A percentile compares a stretch with the other conserved stretches of the same genome.
These are phyloP conservation scores for Alcis repandata DNA, from an alignment of 2,888 invertebrate species.

Conservation along the genomic window DNA sequence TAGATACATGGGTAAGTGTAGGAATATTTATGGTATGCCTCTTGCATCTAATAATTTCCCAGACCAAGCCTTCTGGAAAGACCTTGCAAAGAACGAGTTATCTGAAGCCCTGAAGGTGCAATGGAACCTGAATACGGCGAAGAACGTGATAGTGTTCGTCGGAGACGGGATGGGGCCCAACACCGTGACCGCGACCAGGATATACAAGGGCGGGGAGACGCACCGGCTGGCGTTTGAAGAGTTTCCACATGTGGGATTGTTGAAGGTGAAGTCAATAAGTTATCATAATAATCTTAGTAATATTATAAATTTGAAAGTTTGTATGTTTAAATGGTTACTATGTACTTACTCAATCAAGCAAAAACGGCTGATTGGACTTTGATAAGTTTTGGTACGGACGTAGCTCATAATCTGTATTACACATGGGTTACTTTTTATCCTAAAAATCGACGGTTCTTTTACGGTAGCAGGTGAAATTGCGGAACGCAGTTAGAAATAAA, in stretches of 20 bases:
- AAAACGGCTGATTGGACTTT: too few species aligned
- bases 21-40: not conserved
- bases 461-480: too few species aligned
- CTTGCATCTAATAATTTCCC: not conserved
- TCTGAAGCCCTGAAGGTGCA: conserved; percentile 86
- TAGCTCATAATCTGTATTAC: too few species aligned
- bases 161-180: conserved; percentile 97
- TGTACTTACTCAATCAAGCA: too few species aligned
- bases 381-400: too few species aligned
- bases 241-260: conserved; percentile 93
- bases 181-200: conserved; percentile 93
- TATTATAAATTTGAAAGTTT: too few species aligned
- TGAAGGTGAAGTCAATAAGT: conserved; percentile 89
- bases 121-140: conserved; percentile 88
- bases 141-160: conserved; percentile 94
- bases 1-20: too few species aligned
- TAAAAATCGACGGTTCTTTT: too few species aligned
- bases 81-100: conserved; percentile 80
- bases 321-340: too few species aligned
- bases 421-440: too few species aligned
- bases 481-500: too few species aligned
- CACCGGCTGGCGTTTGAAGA: conserved; percentile 92
- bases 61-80: conserved; percentile 81
- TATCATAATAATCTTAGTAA: too few species aligned
- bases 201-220: conserved; percentile 91